A percentile compares a stretch with the other conserved stretches of the same genome.
These are phyloP conservation scores for Diogma glabrata DNA, from an alignment of 2,888 invertebrate genomes.

Conservation along the genomic window DNA sequence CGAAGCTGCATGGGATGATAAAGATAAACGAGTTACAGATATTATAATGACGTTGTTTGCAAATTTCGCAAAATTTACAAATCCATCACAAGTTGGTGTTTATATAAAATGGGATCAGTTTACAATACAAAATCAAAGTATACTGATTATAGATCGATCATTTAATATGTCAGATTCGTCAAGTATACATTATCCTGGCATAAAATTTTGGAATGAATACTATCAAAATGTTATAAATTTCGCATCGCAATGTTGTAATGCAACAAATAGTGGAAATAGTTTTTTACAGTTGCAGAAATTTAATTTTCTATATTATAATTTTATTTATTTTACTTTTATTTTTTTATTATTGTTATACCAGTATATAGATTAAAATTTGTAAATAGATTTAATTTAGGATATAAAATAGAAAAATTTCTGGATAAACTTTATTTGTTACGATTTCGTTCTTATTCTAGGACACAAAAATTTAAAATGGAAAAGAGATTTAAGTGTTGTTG, in stretches of 20 bases:
- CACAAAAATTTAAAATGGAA: too few species aligned
- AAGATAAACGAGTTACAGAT: constrained; percentile 68
- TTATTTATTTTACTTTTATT: too few species aligned
- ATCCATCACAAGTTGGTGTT: constrained; percentile 57
- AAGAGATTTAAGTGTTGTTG: too few species aligned
- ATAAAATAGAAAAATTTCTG: too few species aligned
- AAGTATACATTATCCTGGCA: constrained; percentile 60
- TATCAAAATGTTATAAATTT: constrained; percentile 64
- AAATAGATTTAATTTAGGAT: too few species aligned
- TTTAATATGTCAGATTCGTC: constrained; percentile 62
- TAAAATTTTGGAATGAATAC: constrained; percentile 76
- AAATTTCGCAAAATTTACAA: constrained; percentile 62
- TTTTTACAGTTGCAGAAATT: too few species aligned
- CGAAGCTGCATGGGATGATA: constrained; percentile 55
- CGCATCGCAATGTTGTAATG: constrained; percentile 64
- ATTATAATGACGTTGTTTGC: constrained; percentile 71
- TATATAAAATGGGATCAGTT: constrained; percentile 67
- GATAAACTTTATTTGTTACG: too few species aligned
- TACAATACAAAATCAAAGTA: constrained; percentile 51
- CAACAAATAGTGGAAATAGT: constrained; percentile 25
- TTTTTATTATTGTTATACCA: too few species aligned
- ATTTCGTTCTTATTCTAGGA: too few species aligned
- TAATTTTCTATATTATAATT: too few species aligned
- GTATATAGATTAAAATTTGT: too few species aligned
- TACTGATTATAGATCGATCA: constrained; percentile 62